Conservation (phyloP, 2,888 invertebrate genomes). For the Leptinotarsa rubiginosa region DNA sequence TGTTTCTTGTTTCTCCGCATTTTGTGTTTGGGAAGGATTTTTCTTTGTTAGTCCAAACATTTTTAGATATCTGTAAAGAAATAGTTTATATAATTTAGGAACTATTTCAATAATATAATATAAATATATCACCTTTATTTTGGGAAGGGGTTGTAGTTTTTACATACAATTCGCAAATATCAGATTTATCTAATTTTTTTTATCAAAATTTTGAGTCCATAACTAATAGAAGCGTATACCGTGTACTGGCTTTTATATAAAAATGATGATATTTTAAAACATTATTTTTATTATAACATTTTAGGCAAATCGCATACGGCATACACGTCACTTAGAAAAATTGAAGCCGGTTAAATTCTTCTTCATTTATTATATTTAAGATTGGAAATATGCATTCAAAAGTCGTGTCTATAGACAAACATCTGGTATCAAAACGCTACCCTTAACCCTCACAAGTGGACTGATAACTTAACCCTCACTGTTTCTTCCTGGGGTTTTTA, state of each 20-base stretch:
- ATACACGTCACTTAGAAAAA: not conserved
- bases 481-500: no score
- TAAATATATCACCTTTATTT: conserved; percentile 3
- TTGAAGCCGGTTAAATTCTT: no score
- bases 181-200: not conserved
- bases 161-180: not conserved
- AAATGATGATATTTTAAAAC: not conserved
- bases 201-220: not conserved
- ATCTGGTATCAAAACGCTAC: no score
- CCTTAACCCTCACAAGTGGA: no score
- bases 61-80: conserved; percentile 31
- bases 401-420: no score
- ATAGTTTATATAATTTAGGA: not conserved
- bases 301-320: not conserved
- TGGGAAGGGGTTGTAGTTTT: not conserved
- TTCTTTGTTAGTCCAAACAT: conserved; percentile 58
- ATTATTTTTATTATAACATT: not conserved
- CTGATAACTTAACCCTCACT: no score
- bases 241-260: not conserved
- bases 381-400: no score
- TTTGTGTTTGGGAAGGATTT: conserved; percentile 54
- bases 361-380: no score
- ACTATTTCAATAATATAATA: not conserved
- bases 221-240: not conserved
- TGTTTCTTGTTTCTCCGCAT: conserved; percentile 85